Base-by-base conservation (phyloP, 2,888 invertebrate species). In the Chrysolina oricalcia region DNA sequence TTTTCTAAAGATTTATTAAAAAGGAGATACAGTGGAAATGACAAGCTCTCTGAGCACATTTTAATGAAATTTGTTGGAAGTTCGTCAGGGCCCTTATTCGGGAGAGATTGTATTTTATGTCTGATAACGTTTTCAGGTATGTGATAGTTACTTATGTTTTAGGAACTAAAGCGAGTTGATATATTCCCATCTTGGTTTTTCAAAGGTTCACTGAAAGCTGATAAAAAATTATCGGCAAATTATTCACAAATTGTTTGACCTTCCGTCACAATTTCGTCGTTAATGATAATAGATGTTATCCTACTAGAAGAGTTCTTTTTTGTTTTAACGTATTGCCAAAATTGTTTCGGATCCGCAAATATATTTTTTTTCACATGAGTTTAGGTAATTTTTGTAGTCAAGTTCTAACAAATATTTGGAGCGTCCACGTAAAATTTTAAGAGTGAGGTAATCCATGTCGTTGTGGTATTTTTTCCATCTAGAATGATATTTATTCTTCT, bases 391-490 rank as follows among this genome's bases (percentile, higher is more conserved):
- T 27, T 64, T 64, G 64, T 64, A 64, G 43, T n/a, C n/a, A n/a
- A n/a, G n/a, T n/a, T n/a, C n/a, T n/a, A n/a, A n/a, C n/a, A n/a
- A n/a, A n/a, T n/a, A n/a, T 65, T 43, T 17, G 15, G 43, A 43
- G 6, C 43, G 43, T 62, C 1, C 23, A 23, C 27, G 23, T 27
- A 23, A 62, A 1, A 62, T 62, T 62, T 62, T 15, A 8, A 17
- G n/a, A n/a, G 48, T 50, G 48, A 17, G n/a, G 40, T 65, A 65
- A 41, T 65, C 27, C 27, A n/a, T 65, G 43, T 41, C 13, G 27
- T 65, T 65, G n/a, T 40, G 21, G 35, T 65, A 41, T 40, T 65
- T 65, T 65, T 65, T 65, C 65, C 65, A 65, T 65, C 43, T 65
- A 41, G 40, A 6, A n/a, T 40, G 41, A 65, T 41, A 65, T 43